Conservation (phyloP, 2,888 invertebrate species). For the Calliphora vomitoria region DNA sequence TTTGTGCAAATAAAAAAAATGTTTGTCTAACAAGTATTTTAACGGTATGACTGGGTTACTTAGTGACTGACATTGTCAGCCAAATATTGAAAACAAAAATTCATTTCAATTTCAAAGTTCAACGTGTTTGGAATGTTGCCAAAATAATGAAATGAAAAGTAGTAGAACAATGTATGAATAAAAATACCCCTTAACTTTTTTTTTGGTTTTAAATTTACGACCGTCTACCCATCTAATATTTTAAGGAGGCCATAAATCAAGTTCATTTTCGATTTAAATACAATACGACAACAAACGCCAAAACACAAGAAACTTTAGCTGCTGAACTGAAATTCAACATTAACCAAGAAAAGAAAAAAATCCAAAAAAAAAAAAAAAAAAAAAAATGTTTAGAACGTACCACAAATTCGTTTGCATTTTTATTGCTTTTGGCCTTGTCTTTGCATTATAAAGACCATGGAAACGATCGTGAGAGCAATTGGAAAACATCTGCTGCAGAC, state of each 20-base stretch:
- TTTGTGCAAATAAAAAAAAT: slow-evolving; percentile 1
- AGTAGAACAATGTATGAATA: slow-evolving; percentile 6
- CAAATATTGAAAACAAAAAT: slow-evolving; percentile 46
- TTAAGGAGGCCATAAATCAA: slow-evolving; percentile 70
- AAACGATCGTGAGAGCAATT: slow-evolving; percentile 55
- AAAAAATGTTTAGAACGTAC: slow-evolving; percentile 51
- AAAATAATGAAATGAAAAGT: slow-evolving; percentile 44
- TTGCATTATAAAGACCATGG: slow-evolving; percentile 33
- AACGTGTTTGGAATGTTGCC: slow-evolving; percentile 62
- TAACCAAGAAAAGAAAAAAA: background rate
- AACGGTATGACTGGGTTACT: slow-evolving; percentile 59
- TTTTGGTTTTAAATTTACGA: slow-evolving; percentile 61
- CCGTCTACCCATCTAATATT: slow-evolving; percentile 71
- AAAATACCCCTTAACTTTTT: slow-evolving; percentile 43
- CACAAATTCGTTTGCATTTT: slow-evolving; percentile 71
- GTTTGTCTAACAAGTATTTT: background rate
- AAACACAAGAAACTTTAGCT: slow-evolving; percentile 14
- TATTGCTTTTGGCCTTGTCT: slow-evolving; percentile 66
- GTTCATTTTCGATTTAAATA: slow-evolving; percentile 70
- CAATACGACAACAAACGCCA: slow-evolving; percentile 60
- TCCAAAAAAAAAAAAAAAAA: background rate
- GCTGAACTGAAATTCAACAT: slow-evolving; percentile 22
- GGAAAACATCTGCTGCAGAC: slow-evolving; percentile 66
- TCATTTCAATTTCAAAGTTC: slow-evolving; percentile 58
- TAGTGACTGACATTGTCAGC: slow-evolving; percentile 56